phyloP scores from a whole-genome alignment of 2,888 invertebrate genomes.

The Parochlus steinenii region DNA sequence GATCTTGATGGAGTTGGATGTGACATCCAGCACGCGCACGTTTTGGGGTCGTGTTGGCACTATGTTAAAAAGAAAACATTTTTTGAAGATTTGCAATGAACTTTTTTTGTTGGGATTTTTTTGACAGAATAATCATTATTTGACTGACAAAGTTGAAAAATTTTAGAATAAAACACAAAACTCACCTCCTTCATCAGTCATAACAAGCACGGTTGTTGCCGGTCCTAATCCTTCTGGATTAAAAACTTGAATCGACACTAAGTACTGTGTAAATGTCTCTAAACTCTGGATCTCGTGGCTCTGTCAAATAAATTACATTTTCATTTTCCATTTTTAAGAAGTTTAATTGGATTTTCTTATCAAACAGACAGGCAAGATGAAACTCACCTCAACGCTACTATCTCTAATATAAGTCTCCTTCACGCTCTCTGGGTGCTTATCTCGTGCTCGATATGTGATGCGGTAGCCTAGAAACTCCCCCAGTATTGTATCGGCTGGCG shows the following conservation, averaged over 20 bases:
- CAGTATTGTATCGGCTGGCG: conserved; percentile 44
- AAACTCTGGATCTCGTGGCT: conserved; percentile 39
- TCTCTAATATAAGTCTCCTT: conserved; percentile 54
- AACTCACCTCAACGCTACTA: conserved; percentile 43
- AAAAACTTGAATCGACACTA: conserved; percentile 55
- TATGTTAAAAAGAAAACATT: conserved; percentile 26
- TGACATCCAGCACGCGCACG: conserved; percentile 58
- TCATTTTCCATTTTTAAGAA: too few species aligned
- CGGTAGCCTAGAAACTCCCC: conserved; percentile 63
- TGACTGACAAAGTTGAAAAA: neutral
- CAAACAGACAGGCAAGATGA: too few species aligned
- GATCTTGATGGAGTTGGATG: conserved; percentile 58
- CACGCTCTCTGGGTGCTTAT: conserved; percentile 38
- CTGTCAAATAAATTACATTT: too few species aligned
- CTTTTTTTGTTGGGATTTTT: neutral
- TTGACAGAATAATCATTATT: neutral
- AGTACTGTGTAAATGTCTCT: conserved; percentile 57
- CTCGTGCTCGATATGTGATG: conserved; percentile 47
- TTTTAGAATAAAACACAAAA: too few species aligned
- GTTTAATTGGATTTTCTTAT: too few species aligned
- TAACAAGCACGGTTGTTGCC: conserved; percentile 48
- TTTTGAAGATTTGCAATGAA: too few species aligned
- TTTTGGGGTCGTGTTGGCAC: conserved; percentile 67
- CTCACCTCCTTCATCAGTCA: conserved; percentile 70
- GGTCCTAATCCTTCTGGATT: conserved; percentile 54